These are phyloP conservation scores for Sisor rabdophorus DNA, from an alignment of 2,113 vertebrate genomes.

Conservation along the genomic window DNA sequence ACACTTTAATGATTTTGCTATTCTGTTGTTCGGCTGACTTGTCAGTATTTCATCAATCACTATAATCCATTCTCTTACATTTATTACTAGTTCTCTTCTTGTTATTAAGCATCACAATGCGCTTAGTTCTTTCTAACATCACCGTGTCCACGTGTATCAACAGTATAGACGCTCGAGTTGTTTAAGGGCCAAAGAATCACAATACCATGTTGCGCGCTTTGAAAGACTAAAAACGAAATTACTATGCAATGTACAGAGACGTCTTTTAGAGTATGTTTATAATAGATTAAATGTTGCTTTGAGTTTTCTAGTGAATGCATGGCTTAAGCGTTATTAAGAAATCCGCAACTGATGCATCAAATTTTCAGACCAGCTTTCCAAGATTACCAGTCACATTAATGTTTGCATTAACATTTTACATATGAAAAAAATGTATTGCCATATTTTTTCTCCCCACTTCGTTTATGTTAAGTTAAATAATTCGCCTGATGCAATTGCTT, in stretches of 20 bases:
- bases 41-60: neutral
- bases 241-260: slow-evolving; percentile 47
- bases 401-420: neutral
- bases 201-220: neutral
- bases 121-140: neutral
- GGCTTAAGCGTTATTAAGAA: slow-evolving; percentile 14
- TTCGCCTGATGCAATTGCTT: neutral
- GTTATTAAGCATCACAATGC: neutral
- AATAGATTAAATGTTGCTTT: neutral
- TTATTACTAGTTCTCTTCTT: neutral
- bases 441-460: neutral
- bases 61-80: neutral
- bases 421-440: neutral
- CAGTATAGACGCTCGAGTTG: neutral
- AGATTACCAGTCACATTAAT: neutral
- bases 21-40: neutral
- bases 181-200: slow-evolving; percentile 11
- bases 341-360: slow-evolving; percentile 3
- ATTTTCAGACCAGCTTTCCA: neutral
- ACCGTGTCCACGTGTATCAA: slow-evolving; percentile 3
- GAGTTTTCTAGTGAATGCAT: slow-evolving; percentile 14
- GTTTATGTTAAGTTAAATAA: neutral
- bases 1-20: neutral
- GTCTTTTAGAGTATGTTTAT: slow-evolving; percentile 16
- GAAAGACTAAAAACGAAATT: slow-evolving; percentile 16